These are phyloP conservation scores for Glaucopsyche alexis DNA, from an alignment of 2,888 invertebrate species.

Conservation along the genomic window DNA sequence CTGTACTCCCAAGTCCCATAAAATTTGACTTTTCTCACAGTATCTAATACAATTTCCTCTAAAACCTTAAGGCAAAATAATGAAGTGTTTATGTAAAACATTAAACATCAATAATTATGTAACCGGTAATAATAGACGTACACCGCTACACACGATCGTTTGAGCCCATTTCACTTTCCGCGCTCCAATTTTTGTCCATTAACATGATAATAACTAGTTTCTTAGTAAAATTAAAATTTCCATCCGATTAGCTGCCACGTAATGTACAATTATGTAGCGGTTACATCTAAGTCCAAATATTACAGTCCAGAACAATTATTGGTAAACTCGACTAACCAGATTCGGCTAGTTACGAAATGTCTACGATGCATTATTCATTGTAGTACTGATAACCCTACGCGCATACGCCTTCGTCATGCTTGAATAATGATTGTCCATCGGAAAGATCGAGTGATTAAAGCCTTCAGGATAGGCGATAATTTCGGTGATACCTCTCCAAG, in stretches of 20 bases:
- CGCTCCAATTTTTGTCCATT: conserved; percentile 25
- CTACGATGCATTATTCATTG: conserved; percentile 32
- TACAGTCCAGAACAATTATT: conserved; percentile 35
- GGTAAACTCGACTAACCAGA: conserved; percentile 39
- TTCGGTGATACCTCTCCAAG: background rate
- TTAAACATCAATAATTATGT: conserved; percentile 12
- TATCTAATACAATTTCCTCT: background rate
- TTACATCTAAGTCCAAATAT: conserved; percentile 26
- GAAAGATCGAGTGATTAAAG: background rate
- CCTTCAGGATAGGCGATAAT: background rate
- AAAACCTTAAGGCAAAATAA: conserved; percentile 5
- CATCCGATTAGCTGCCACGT: conserved; percentile 25
- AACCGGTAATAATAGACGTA: conserved; percentile 5
- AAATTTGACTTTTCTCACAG: background rate
- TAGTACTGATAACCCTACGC: conserved; percentile 23
- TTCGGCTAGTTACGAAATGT: conserved; percentile 37
- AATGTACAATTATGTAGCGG: conserved; percentile 16
- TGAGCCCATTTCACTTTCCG: conserved; percentile 15
- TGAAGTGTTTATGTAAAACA: conserved; percentile 9
- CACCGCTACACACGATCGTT: background rate
- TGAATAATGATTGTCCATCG: conserved; percentile 18
- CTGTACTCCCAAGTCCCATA: background rate
- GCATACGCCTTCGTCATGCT: conserved; percentile 16
- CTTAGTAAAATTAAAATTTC: conserved; percentile 25
- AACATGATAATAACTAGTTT: conserved; percentile 26